Evolutionary conservation across 2,113 vertebrate genomes (phyloP).

Genomic region (Tachysurus fulvidraco): DNA sequence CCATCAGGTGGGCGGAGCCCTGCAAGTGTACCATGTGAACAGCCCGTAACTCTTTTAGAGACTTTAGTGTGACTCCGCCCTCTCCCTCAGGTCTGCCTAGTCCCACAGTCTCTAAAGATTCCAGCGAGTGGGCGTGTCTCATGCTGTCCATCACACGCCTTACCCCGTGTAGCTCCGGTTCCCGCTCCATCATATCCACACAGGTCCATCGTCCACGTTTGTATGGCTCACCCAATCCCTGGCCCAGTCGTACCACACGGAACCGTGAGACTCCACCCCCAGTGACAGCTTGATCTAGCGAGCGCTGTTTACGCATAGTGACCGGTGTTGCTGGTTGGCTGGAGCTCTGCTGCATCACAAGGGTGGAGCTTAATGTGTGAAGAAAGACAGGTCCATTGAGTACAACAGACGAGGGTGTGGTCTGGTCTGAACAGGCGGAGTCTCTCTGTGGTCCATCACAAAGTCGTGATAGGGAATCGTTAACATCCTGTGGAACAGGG

Average conservation of each 20-base stretch:
- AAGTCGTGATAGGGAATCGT: not conserved
- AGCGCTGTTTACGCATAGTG: constrained; percentile 57
- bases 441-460: constrained; percentile 2
- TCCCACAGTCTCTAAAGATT: constrained; percentile 76
- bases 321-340: constrained; percentile 69
- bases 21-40: constrained; percentile 61
- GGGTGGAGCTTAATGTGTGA: constrained; percentile 12
- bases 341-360: constrained; percentile 57
- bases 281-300: constrained; percentile 43
- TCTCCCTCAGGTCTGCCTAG: constrained; percentile 42
- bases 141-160: constrained; percentile 72
- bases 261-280: constrained; percentile 71
- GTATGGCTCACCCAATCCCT: constrained; percentile 74
- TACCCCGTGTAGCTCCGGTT: constrained; percentile 64
- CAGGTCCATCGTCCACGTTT: constrained; percentile 84
- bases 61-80: constrained; percentile 47
- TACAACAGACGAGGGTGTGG: constrained; percentile 16
- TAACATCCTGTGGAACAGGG: constrained; percentile 10
- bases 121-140: constrained; percentile 82
- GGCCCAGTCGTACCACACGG: constrained; percentile 80
- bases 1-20: constrained; percentile 54
- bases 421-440: not conserved
- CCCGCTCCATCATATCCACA: constrained; percentile 76
- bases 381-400: constrained; percentile 53
- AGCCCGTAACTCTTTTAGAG: constrained; percentile 36